Evolutionary conservation across 2,113 vertebrate genomes (phyloP).

Genomic region (Sylvicapra grimmia): DNA sequence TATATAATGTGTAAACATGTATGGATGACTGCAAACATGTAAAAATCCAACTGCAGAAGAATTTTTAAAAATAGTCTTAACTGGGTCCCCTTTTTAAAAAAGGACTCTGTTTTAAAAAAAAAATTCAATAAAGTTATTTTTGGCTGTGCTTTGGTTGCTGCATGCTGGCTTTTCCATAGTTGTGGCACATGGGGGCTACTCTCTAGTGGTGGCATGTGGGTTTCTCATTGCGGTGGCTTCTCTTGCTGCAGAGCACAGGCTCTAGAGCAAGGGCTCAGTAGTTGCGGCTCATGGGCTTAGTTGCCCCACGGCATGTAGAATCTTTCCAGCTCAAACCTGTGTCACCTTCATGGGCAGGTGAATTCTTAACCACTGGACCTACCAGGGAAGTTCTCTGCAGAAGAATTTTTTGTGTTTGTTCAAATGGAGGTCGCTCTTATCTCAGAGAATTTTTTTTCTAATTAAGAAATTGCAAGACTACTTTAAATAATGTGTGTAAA

Average conservation of each 20-base stretch:
- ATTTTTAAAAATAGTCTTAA: neutral
- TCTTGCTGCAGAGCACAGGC: neutral
- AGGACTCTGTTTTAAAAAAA: neutral
- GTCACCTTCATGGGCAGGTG: neutral
- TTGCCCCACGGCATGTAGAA: neutral
- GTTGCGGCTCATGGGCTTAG: neutral
- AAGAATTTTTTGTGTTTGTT: neutral
- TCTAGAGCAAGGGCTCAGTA: neutral
- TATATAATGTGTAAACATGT: neutral
- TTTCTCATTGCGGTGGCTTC: neutral
- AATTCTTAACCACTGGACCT: neutral
- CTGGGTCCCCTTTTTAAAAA: neutral
- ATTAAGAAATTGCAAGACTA: neutral
- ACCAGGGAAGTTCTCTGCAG: neutral
- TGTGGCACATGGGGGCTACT: neutral
- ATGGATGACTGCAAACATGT: neutral
- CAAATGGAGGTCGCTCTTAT: neutral
- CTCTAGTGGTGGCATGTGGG: neutral
- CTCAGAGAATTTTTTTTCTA: neutral
- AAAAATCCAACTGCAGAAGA: neutral
- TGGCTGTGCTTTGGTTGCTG: neutral
- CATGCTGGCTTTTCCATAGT: neutral
- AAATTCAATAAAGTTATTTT: neutral
- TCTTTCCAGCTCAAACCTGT: rapidly evolving
- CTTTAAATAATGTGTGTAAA: neutral